phyloP scores from a whole-genome alignment of 2,797 vertebrate genomes.

The Coendou prehensilis region DNA sequence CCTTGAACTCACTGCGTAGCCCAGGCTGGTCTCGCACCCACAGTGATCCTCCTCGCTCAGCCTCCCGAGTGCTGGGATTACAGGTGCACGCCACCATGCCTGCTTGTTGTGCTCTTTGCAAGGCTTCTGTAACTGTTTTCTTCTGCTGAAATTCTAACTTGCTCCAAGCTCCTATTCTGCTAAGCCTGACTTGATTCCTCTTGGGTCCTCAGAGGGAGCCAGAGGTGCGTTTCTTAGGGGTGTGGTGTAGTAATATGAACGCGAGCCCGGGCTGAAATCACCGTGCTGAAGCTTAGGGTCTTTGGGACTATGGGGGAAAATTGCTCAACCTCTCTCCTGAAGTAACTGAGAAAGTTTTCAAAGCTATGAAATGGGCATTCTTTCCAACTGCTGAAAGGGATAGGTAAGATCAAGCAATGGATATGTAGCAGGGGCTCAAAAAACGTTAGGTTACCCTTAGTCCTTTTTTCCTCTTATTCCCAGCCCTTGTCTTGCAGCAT shows the following conservation, averaged over 20 bases:
- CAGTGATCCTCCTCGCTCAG: neutral
- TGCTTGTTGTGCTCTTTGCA: neutral
- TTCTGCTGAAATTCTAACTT: neutral
- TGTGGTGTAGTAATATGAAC: neutral
- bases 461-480: neutral
- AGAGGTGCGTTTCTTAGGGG: neutral
- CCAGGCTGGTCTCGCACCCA: neutral
- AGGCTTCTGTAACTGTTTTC: neutral
- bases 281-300: neutral
- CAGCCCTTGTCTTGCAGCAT: neutral
- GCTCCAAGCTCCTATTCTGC: neutral
- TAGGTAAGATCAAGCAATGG: neutral
- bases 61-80: neutral
- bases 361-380: constrained; percentile 43
- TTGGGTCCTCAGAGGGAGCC: neutral
- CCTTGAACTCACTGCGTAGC: neutral
- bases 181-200: constrained; percentile 6
- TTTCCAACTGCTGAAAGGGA: neutral
- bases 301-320: neutral
- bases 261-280: neutral
- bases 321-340: constrained; percentile 3
- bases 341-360: constrained; percentile 52
- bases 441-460: neutral
- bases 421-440: neutral
- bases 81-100: neutral